Conservation (phyloP, 1,140 invertebrate genomes). For the Drosophila lini region DNA sequence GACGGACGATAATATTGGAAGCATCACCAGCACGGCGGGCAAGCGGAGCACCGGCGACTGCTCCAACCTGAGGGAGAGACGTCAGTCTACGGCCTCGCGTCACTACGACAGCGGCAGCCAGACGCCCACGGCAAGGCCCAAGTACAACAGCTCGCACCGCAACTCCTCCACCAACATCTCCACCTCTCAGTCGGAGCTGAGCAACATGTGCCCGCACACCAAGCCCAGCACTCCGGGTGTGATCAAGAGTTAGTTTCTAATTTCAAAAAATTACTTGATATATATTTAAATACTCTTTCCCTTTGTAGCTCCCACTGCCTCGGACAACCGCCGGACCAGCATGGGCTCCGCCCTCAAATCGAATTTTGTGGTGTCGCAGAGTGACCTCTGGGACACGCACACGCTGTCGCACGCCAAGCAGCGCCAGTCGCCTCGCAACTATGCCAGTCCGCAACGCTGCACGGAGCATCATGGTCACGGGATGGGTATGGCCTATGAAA, state of each 20-base stretch:
- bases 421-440: slow-evolving; percentile 84
- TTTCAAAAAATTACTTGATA: background rate
- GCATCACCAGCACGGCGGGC: slow-evolving; percentile 59
- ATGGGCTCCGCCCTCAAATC: slow-evolving; percentile 85
- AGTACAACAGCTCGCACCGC: slow-evolving; percentile 71
- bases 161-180: slow-evolving; percentile 81
- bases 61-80: slow-evolving; percentile 62
- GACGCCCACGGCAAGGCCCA: slow-evolving; percentile 73
- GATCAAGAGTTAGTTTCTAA: slow-evolving; percentile 61
- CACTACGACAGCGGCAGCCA: slow-evolving; percentile 80
- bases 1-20: slow-evolving; percentile 76
- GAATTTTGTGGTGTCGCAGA: slow-evolving; percentile 87
- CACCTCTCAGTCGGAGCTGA: slow-evolving; percentile 80
- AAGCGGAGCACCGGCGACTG: slow-evolving; percentile 66
- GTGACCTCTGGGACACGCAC: slow-evolving; percentile 87
- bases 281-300: background rate
- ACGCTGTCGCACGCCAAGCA: slow-evolving; percentile 87
- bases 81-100: slow-evolving; percentile 72
- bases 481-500: slow-evolving; percentile 73
- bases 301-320: slow-evolving; percentile 72
- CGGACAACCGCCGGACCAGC: slow-evolving; percentile 77
- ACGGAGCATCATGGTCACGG: slow-evolving; percentile 79
- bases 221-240: slow-evolving; percentile 67
- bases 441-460: slow-evolving; percentile 81
- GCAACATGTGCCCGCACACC: slow-evolving; percentile 79